Percentiles rank a stretch among this genome's conserved stretches.
Evolutionary conservation across 2,888 invertebrate genomes (phyloP).

Genomic region (Morpho deidamia): DNA sequence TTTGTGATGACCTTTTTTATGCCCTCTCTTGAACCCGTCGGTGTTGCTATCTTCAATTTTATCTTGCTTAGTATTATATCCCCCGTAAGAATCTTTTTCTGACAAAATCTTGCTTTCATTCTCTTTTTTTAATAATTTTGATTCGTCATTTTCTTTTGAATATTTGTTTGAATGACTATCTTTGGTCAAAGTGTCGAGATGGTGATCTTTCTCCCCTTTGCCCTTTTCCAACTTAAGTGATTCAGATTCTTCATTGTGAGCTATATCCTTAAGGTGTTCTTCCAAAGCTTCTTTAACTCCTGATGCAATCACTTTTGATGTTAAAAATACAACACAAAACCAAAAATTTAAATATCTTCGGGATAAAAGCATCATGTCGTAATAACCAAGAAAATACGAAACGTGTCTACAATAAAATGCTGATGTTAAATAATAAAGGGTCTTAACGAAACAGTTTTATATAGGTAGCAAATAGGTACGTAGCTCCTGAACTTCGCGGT

Average conservation of each 20-base stretch:
- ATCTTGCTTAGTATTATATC: conserved; percentile 60
- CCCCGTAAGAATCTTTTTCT: conserved; percentile 64
- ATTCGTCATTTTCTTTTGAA: conserved; percentile 65
- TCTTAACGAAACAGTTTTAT: conserved; percentile 63
- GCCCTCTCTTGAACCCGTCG: conserved; percentile 65
- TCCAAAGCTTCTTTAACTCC: conserved; percentile 64
- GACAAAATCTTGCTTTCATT: conserved; percentile 61
- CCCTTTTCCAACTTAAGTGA: conserved; percentile 62
- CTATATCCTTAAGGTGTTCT: conserved; percentile 67
- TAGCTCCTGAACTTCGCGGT: conserved; percentile 64
- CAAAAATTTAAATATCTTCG: conserved; percentile 39
- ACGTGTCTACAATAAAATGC: conserved; percentile 38
- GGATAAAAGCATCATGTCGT: conserved; percentile 56
- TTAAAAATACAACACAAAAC: conserved; percentile 46
- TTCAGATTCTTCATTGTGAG: conserved; percentile 60
- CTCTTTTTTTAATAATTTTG: conserved; percentile 69
- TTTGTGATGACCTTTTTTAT: conserved; percentile 84
- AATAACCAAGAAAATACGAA: conserved; percentile 24
- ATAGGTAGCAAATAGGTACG: conserved; percentile 53
- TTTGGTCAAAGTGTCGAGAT: conserved; percentile 57
- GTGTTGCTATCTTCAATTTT: conserved; percentile 64
- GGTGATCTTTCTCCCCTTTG: conserved; percentile 66
- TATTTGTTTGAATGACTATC: conserved; percentile 66
- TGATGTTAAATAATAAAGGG: conserved; percentile 46
- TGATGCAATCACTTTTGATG: conserved; percentile 46